phyloP scores from a whole-genome alignment of 2,888 invertebrate species.

The Lasioglossum zephyrum region DNA sequence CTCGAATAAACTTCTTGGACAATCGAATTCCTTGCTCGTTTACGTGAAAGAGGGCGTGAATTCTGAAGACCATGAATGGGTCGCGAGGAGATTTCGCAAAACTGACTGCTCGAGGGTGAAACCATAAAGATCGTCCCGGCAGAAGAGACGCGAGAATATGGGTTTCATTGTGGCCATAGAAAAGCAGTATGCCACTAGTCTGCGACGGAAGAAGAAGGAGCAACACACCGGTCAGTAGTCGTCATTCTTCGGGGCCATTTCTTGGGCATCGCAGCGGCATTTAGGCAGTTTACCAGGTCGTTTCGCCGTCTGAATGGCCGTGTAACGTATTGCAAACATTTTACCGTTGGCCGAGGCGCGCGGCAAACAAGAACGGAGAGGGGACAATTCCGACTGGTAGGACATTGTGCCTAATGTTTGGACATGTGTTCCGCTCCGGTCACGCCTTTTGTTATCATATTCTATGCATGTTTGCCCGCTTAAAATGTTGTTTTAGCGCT shows the following conservation, averaged over 20 bases:
- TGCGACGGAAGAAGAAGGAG: not conserved
- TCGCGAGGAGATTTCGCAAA: too few species aligned
- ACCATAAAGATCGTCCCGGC: not conserved
- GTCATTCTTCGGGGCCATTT: conserved; percentile 72
- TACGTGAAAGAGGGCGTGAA: not conserved
- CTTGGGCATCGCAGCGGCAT: conserved; percentile 76
- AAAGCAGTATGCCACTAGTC: conserved; percentile 16
- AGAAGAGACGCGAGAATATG: conserved; percentile 1
- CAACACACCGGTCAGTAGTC: conserved; percentile 51
- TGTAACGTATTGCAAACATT: conserved; percentile 83
- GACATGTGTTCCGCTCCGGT: conserved; percentile 84
- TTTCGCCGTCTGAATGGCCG: conserved; percentile 79
- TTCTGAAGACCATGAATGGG: not conserved
- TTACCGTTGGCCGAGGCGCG: conserved; percentile 70
- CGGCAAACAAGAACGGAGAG: conserved; percentile 47
- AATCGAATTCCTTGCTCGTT: not conserved
- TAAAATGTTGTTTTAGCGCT: conserved; percentile 81
- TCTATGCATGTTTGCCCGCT: conserved; percentile 82
- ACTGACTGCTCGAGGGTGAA: conserved; percentile 8
- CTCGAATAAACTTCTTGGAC: not conserved
- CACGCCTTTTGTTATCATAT: conserved; percentile 84
- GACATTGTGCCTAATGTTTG: conserved; percentile 83
- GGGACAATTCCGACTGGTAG: conserved; percentile 76
- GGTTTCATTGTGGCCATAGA: conserved; percentile 36
- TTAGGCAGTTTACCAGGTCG: conserved; percentile 75